Evolutionary conservation across 1,140 invertebrate species (phyloP).

Genomic region (Protaetia brevitarsis): DNA sequence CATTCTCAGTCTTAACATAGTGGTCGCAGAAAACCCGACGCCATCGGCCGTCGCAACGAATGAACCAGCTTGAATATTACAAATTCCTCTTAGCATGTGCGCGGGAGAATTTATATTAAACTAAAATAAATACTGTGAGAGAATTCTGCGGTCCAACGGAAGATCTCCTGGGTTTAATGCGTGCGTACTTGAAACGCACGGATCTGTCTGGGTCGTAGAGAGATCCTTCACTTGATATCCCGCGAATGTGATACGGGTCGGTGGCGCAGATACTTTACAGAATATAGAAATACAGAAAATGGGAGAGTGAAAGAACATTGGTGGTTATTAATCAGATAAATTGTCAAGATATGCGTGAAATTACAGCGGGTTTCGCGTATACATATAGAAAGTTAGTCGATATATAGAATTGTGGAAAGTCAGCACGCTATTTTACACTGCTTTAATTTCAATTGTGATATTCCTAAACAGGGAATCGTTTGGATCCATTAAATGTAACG

Average conservation of each 20-base stretch:
- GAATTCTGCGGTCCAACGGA: neutral
- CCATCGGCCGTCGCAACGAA: neutral
- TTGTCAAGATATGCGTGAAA: neutral
- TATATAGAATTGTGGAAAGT: too few relatives aligned
- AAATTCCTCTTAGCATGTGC: slow-evolving; percentile 9
- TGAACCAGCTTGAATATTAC: neutral
- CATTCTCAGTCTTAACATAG: too few relatives aligned
- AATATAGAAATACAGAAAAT: slow-evolving; percentile 15
- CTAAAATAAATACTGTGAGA: slow-evolving; percentile 15
- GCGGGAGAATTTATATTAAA: slow-evolving; percentile 13
- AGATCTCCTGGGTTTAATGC: neutral
- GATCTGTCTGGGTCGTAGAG: neutral
- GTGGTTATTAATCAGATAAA: slow-evolving; percentile 15
- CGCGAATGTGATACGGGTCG: slow-evolving; percentile 8
- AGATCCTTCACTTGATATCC: neutral
- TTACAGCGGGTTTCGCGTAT: neutral
- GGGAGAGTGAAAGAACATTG: neutral
- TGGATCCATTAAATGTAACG: too few relatives aligned
- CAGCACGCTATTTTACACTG: too few relatives aligned
- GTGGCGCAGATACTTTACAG: neutral
- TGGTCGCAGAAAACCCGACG: too few relatives aligned
- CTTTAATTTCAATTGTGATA: too few relatives aligned
- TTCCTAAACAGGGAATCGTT: too few relatives aligned
- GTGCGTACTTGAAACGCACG: neutral
- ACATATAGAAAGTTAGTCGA: too few relatives aligned